phyloP scores from a whole-genome alignment of 2,797 vertebrate genomes.

The Gymnoscopelus braueri region DNA sequence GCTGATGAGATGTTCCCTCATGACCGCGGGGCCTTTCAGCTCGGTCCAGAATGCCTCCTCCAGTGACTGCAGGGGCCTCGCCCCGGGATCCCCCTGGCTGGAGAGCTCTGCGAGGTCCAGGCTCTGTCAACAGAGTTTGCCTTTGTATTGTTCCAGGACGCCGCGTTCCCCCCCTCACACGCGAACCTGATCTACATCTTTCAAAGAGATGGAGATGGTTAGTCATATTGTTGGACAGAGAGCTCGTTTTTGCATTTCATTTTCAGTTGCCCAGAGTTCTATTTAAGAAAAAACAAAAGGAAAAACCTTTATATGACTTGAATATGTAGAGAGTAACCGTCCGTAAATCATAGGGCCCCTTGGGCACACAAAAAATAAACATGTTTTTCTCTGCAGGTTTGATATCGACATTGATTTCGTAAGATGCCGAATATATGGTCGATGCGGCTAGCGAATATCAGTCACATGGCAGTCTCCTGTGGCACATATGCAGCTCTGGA shows the following conservation, averaged over 20 bases:
- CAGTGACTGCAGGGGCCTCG: constrained; percentile 44
- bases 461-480: constrained; percentile 18
- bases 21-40: constrained; percentile 34
- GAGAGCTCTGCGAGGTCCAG: constrained; percentile 12
- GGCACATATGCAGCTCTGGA: constrained; percentile 28
- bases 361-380: constrained; percentile 5
- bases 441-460: background rate
- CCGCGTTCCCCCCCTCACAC: constrained; percentile 40
- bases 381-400: background rate
- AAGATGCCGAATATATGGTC: constrained; percentile 10
- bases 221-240: constrained; percentile 54
- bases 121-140: constrained; percentile 31
- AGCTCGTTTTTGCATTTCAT: constrained; percentile 26
- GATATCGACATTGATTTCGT: background rate
- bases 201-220: constrained; percentile 43
- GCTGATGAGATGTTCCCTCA: constrained; percentile 56
- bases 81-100: constrained; percentile 36
- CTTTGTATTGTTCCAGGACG: constrained; percentile 19
- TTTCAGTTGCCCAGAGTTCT: constrained; percentile 21
- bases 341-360: constrained; percentile 10
- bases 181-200: constrained; percentile 57
- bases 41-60: constrained; percentile 47
- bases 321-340: constrained; percentile 3
- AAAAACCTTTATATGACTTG: background rate
- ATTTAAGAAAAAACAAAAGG: background rate